Evolutionary conservation across 2,113 vertebrate species (phyloP), one percentile per base, ranked within the genome.

Genomic region (Microcebus tavaratra): DNA sequence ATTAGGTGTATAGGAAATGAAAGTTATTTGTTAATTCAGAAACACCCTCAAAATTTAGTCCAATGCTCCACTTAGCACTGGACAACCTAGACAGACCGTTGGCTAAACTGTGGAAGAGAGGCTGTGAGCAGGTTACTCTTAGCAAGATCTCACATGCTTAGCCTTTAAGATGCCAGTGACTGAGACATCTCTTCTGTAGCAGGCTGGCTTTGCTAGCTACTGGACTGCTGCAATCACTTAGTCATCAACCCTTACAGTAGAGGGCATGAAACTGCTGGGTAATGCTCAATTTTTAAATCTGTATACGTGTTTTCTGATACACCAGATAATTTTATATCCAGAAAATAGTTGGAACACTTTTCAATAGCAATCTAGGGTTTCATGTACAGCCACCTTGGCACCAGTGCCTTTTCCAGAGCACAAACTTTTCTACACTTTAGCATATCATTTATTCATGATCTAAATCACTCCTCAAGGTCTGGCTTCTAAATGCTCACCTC

Each of bases 11-110:
- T 79, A 84, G 39, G 63, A 95, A 96, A 78, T 91, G 39, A 88
- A 92, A 88, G 57, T 42, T 67, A 82, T 86, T 93, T 89, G 59
- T 93, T 94, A 94, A 92, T 80, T 97, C 65, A 89, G 94, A 94
- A 96, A 92, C 81, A 5, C 80, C 72, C 80, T 57, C 21, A 45
- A 23, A 53, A 50, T 83, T 87, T 39, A 78, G 15, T 59, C 63
- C 48, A 63, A 23, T 65, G 67, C 48, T 65, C 2, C 34, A 34
- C 57, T 59, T 53, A 50, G 34, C 45, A 42, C 34, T 48, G 42
- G 63, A 36, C 75, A 36, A 17, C 91, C 55, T 42, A 91, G 75
- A 85, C 84, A 90, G 88, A 92, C 96, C 82, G 97, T 78, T 67
- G 63, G 39, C 67, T 97, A 81, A 96, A 92, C 95, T 48, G 11